Evolutionary conservation across 2,888 invertebrate genomes (phyloP).

Genomic region (Pemphredon lugubris): DNA sequence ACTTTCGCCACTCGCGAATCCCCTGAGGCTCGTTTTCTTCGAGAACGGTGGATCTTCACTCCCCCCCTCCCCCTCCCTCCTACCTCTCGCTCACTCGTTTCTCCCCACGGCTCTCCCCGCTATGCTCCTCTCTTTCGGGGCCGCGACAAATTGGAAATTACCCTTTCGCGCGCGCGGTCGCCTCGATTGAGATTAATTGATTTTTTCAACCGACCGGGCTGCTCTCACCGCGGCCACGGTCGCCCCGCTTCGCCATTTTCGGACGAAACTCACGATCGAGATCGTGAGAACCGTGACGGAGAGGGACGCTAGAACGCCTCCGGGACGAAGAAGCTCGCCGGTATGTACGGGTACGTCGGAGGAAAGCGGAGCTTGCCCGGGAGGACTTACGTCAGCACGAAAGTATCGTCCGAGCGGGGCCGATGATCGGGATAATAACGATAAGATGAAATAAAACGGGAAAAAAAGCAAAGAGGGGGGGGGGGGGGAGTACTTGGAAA

Average conservation of each 20-base stretch:
- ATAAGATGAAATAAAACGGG: constrained; percentile 26
- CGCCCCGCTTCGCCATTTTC: constrained; percentile 61
- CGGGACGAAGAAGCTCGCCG: constrained; percentile 53
- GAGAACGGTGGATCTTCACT: constrained; percentile 10
- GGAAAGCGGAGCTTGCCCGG: constrained; percentile 35
- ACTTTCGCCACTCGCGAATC: constrained; percentile 63
- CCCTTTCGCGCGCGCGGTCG: constrained; percentile 59
- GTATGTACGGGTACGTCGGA: too few relatives aligned
- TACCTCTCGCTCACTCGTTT: constrained; percentile 5
- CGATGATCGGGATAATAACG: constrained; percentile 58
- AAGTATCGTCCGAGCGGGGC: constrained; percentile 40
- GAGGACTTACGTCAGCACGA: constrained; percentile 57
- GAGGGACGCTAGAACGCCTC: constrained; percentile 57
- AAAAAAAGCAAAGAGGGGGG: constrained; percentile 5
- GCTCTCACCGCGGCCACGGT: constrained; percentile 48
- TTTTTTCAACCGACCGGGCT: constrained; percentile 63
- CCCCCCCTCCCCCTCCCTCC: constrained; percentile 6
- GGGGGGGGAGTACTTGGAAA: constrained; percentile 4
- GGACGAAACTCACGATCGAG: constrained; percentile 60
- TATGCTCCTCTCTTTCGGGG: constrained; percentile 53
- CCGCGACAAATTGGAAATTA: constrained; percentile 80
- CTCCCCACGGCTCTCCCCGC: constrained; percentile 8
- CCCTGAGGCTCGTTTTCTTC: constrained; percentile 36
- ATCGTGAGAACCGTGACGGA: constrained; percentile 68
- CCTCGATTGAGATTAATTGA: constrained; percentile 72